phyloP scores from a whole-genome alignment of 2,797 vertebrate species.

The Channa striata region DNA sequence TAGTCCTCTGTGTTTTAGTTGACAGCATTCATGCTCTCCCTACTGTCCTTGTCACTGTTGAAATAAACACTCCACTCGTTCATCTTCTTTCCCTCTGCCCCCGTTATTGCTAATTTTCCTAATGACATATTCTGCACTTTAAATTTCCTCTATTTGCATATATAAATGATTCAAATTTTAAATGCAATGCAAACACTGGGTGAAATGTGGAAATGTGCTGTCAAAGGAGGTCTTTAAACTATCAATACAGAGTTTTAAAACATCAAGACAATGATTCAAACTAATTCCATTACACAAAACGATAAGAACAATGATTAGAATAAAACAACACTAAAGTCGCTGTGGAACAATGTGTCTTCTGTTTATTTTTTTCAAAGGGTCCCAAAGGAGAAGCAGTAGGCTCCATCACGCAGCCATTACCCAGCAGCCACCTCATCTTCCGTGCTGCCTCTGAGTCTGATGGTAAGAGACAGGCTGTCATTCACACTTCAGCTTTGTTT shows the following conservation, averaged over 20 bases:
- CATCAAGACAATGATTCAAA: neutral
- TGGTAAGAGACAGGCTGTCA: constrained; percentile 83
- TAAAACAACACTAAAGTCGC: neutral
- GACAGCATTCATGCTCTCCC: neutral
- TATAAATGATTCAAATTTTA: neutral
- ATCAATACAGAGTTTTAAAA: neutral
- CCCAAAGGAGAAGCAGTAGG: constrained; percentile 98
- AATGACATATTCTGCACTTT: constrained; percentile 5
- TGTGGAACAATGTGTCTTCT: neutral
- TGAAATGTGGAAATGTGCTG: neutral
- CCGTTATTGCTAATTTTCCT: constrained; percentile 28
- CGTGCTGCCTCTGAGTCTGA: constrained; percentile 97
- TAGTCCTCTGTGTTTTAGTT: constrained; percentile 28
- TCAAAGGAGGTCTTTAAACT: neutral
- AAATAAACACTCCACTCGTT: constrained; percentile 54
- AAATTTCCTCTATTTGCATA: constrained; percentile 19
- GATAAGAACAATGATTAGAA: neutral
- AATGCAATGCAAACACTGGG: neutral
- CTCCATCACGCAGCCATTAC: constrained; percentile 97
- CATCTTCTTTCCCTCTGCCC: constrained; percentile 6
- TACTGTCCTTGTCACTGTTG: constrained; percentile 21
- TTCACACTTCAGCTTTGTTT: constrained; percentile 21
- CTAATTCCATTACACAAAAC: neutral
- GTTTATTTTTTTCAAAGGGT: constrained; percentile 82
- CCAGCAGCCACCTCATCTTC: constrained; percentile 98